These are phyloP conservation scores for Manis pentadactyla DNA, from an alignment of 2,797 vertebrate genomes.

Conservation along the genomic window DNA sequence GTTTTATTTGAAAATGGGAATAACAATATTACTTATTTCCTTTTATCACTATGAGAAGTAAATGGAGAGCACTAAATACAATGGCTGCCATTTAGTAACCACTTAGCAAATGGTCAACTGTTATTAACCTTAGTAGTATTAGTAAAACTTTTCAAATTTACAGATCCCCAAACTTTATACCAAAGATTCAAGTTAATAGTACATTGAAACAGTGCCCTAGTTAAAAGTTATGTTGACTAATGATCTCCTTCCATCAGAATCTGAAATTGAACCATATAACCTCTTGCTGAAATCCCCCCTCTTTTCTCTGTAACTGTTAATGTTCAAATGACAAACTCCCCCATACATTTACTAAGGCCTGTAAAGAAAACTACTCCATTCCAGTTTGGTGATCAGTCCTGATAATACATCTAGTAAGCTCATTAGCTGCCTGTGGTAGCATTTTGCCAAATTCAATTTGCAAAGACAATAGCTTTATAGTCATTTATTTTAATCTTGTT, in stretches of 20 bases:
- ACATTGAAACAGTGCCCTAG: too few relatives aligned
- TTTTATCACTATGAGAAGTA: not conserved
- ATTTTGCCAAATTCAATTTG: conserved; percentile 62
- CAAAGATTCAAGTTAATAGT: not conserved
- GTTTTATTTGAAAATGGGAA: not conserved
- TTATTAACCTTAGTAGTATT: not conserved
- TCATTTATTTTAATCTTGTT: conserved; percentile 57
- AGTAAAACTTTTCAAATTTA: conserved; percentile 8
- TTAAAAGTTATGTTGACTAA: not conserved
- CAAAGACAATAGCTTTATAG: not conserved
- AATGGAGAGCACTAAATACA: not conserved
- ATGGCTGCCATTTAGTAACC: not conserved
- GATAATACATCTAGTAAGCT: conserved; percentile 14
- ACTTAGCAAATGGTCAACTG: not conserved
- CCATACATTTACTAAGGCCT: not conserved
- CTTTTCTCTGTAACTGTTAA: not conserved
- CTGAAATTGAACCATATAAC: not conserved
- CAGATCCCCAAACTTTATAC: not conserved
- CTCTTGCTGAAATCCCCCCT: not conserved
- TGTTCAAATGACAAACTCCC: not conserved
- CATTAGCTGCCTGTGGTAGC: not conserved
- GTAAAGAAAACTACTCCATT: not conserved
- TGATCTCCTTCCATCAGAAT: not conserved
- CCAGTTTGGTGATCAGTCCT: conserved; percentile 10
- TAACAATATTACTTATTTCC: not conserved